Evolutionary conservation across 2,113 vertebrate species (phyloP).

Genomic region (Nothoprocta pentlandii): DNA sequence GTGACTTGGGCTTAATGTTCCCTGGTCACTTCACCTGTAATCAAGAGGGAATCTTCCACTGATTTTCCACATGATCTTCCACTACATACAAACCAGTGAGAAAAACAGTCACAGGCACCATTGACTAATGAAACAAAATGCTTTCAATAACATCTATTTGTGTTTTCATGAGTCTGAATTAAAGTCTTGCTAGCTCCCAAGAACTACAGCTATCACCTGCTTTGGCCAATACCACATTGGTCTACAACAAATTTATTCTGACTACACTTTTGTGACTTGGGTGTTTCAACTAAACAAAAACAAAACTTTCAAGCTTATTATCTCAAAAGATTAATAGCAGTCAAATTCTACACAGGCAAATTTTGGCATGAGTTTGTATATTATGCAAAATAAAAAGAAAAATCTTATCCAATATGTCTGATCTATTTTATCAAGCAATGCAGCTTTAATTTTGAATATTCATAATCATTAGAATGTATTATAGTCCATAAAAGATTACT

Average conservation of each 20-base stretch:
- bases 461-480: background rate
- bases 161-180: background rate
- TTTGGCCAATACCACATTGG: rapidly evolving
- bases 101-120: background rate
- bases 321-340: background rate
- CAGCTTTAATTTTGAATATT: background rate
- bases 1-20: background rate
- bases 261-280: background rate
- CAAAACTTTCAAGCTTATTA: background rate
- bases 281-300: background rate
- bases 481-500: background rate
- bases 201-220: background rate
- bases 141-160: rapidly evolving
- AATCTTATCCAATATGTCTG: background rate
- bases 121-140: background rate
- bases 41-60: background rate
- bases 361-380: background rate
- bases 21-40: background rate
- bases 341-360: background rate
- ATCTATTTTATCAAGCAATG: rapidly evolving
- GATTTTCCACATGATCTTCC: background rate
- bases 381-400: background rate
- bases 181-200: background rate
- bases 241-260: background rate
- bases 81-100: background rate